Base-by-base conservation (phyloP, 2,888 invertebrate species). In the Hyalella azteca region DNA sequence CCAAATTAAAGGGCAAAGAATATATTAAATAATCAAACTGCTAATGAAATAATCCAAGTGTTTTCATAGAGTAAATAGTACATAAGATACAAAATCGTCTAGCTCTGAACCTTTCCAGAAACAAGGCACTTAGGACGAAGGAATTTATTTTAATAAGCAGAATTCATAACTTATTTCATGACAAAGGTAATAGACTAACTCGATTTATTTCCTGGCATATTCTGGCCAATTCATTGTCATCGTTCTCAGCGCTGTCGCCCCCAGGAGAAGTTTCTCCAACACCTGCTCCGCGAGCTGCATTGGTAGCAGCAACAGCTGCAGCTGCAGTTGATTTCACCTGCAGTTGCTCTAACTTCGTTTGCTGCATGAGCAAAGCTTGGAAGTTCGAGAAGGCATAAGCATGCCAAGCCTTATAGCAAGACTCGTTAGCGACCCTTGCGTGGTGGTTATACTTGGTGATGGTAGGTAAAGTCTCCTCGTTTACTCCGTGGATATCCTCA, bases 351-450 rank as follows among this genome's bases (percentile, higher is more conserved):
- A 75, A 15, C 45, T 75, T 75, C 19, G 22, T 45, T 45, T 75
- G 41, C 45, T 75, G 75, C 45, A 75, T 41, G 9, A 75, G 75
- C 29, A 75, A n/a, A 26, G 75, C 75, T 45, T 98, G 97, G 87
- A 97, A 99, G 89, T 98, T 98, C 92, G 97, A 97, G 87, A 96
- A 96, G 0, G 98, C 99, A 92, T 95, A 97, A 0, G 96, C 93
- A 88, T 99, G 98, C 98, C 98, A 99, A 0, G 98, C 98, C 89
- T 96, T 96, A 88, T 96, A 96, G 96, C 98, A 98, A 78, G 92
- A 92, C 0, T 93, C 91, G 86, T 96, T 94, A 85, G 94, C 92
- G 84, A 93, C 92, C 0, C 95, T 95, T 0, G 97, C 95, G n/a
- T 92, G 90, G 48, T 91, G 90, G 87, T 95, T 97, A 87, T 93